Base-by-base conservation (phyloP, 2,797 vertebrate species). In the Tachyglossus aculeatus region DNA sequence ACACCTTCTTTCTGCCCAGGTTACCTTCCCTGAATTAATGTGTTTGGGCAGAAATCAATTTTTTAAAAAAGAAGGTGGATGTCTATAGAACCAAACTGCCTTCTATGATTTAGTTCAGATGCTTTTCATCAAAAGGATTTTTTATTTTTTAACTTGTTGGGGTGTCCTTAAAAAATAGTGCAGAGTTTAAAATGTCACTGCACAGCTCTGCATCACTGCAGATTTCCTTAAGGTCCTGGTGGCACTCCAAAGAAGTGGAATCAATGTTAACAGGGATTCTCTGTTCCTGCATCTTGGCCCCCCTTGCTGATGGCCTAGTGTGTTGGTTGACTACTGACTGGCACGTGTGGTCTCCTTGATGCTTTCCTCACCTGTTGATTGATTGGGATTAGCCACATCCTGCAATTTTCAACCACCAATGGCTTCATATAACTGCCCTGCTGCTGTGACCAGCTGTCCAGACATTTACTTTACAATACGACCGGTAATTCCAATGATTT, bases 381-480 rank as follows among this genome's bases (percentile, higher is more conserved):
- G n/a, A 44, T 33, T n/a, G 7, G 44, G 10, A 3, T 2, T 1
- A 4, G 52, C 22, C 15, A 2, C 21, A n/a, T 22, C n/a, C 32
- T n/a, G 16, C 25, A 29, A 19, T 65, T 65, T 54, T 38, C 45
- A 74, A 1, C 22, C 5, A 59, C 31, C 15, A 2, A 56, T 4
- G 45, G 48, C 5, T 51, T 34, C 1, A 2, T 19, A n/a, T 13
- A 34, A 38, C 47, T 14, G 22, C 14, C 34, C 66, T 37, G 65
- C 70, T 60, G 73, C 64, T 74, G 54, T 51, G 22, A 38, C n/a
- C 71, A 83, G 78, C 66, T 78, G 61, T 9, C 55, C 21, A 24
- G 40, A 68, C n/a, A 80, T 77, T 77, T 27, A 81, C 53, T 50
- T 67, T 38, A 68, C 70, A 64, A 80, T 67, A 55, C 9, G 14